A percentile compares a stretch with the other conserved stretches of the same genome.
phyloP scores from a whole-genome alignment of 1,140 invertebrate species.

The Triops longicaudatus region DNA sequence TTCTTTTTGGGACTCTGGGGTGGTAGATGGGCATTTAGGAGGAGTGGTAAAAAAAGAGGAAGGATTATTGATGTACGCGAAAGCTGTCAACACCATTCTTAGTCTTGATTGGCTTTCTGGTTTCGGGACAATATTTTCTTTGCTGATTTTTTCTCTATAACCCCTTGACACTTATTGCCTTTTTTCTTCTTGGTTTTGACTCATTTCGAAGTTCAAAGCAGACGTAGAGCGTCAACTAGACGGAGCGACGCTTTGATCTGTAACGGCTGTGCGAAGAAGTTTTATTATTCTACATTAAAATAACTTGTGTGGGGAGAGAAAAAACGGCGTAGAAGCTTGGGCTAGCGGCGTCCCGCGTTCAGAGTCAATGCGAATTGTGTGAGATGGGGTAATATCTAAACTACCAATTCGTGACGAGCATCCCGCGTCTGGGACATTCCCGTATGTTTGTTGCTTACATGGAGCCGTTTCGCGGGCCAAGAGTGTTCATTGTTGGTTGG shows the following conservation, averaged over 20 bases:
- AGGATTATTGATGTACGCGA: not conserved
- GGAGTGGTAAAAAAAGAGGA: not conserved
- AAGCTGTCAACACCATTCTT: constrained; percentile 8
- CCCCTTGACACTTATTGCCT: not conserved
- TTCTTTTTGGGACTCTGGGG: too few species aligned
- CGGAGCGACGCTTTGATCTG: not conserved
- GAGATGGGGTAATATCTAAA: too few species aligned
- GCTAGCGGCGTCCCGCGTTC: too few species aligned
- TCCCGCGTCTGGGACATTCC: not conserved
- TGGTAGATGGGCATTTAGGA: not conserved
- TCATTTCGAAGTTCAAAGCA: not conserved
- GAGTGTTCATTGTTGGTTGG: too few species aligned
- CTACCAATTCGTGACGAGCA: too few species aligned
- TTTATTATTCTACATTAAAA: not conserved
- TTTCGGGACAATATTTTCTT: not conserved
- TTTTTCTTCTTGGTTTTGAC: not conserved
- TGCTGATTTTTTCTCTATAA: not conserved
- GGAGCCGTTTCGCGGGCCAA: too few species aligned
- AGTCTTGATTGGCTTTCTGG: constrained; percentile 6
- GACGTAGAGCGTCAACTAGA: not conserved
- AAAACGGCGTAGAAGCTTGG: not conserved
- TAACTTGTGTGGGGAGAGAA: not conserved
- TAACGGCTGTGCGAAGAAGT: too few species aligned
- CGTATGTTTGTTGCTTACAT: not conserved
- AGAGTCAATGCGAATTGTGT: too few species aligned